These are phyloP conservation scores for Cisticola juncidis DNA, from an alignment of 2,113 vertebrate genomes.

Conservation along the genomic window DNA sequence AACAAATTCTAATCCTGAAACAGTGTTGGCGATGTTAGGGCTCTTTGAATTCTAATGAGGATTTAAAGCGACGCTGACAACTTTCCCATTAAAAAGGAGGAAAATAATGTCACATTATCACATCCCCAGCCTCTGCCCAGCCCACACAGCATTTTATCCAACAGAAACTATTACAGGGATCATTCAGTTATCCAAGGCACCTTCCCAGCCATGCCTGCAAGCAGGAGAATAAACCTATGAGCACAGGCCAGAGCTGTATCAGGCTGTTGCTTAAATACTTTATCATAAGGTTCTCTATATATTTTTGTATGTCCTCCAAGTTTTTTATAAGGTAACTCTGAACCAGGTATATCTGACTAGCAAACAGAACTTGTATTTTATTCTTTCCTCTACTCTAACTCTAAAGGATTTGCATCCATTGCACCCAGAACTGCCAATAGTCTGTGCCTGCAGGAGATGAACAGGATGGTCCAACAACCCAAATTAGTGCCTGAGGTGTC, in stretches of 20 bases:
- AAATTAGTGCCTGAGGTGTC: neutral
- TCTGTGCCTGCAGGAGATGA: neutral
- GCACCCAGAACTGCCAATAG: neutral
- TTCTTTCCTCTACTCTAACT: neutral
- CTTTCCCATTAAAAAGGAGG: neutral
- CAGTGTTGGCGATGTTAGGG: neutral
- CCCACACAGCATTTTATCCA: neutral
- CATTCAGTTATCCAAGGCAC: neutral
- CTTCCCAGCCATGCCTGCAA: neutral
- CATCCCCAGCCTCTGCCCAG: neutral
- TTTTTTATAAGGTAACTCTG: neutral
- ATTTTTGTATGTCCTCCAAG: neutral
- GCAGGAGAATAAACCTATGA: neutral
- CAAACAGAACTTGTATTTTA: neutral
- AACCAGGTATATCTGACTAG: neutral
- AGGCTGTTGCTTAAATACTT: neutral
- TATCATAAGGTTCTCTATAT: neutral
- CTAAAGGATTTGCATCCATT: neutral
- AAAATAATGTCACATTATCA: neutral
- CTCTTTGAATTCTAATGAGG: constrained; percentile 52
- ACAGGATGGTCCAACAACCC: neutral
- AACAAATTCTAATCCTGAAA: constrained; percentile 51
- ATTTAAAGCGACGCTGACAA: constrained; percentile 3
- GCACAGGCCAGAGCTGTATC: neutral
- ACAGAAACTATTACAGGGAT: neutral